phyloP scores from a whole-genome alignment of 1,140 invertebrate genomes.

The Coenobita brevimanus region DNA sequence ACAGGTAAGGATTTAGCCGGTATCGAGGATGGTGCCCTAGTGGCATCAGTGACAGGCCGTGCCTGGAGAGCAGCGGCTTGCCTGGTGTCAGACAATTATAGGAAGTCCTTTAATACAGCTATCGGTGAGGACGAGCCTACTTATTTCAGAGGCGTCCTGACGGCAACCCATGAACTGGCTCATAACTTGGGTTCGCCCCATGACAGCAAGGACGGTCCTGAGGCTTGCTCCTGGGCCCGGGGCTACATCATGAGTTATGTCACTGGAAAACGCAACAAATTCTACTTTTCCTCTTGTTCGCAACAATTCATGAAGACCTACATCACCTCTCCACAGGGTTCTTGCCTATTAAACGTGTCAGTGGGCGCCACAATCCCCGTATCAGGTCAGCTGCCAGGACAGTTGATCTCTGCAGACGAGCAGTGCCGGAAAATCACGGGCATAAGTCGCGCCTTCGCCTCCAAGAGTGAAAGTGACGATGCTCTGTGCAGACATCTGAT shows the following conservation, averaged over 20 bases:
- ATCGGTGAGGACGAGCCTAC: slow-evolving; percentile 68
- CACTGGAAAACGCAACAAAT: slow-evolving; percentile 41
- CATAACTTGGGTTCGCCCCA: slow-evolving; percentile 70
- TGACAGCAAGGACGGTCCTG: slow-evolving; percentile 57
- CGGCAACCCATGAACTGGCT: slow-evolving; percentile 69
- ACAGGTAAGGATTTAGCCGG: slow-evolving; percentile 55
- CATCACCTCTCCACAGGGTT: neutral
- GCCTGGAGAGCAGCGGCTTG: slow-evolving; percentile 48
- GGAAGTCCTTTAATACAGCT: slow-evolving; percentile 43
- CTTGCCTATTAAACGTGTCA: slow-evolving; percentile 31
- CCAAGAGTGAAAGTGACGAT: slow-evolving; percentile 21
- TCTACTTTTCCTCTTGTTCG: slow-evolving; percentile 63
- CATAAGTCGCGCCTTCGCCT: slow-evolving; percentile 36
- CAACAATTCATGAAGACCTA: slow-evolving; percentile 50
- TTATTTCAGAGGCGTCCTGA: slow-evolving; percentile 66
- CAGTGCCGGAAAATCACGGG: slow-evolving; percentile 47
- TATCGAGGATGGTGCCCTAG: slow-evolving; percentile 31
- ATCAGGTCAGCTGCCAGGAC: slow-evolving; percentile 34
- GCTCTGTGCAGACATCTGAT: slow-evolving; percentile 52
- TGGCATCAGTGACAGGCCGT: slow-evolving; percentile 29
- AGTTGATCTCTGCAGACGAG: slow-evolving; percentile 33
- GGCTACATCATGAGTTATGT: slow-evolving; percentile 70
- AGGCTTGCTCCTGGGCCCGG: slow-evolving; percentile 58
- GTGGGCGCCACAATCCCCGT: neutral
- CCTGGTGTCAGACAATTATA: neutral